Evolutionary conservation across 2,888 invertebrate species (phyloP).

Genomic region (Epinotia demarniana): DNA sequence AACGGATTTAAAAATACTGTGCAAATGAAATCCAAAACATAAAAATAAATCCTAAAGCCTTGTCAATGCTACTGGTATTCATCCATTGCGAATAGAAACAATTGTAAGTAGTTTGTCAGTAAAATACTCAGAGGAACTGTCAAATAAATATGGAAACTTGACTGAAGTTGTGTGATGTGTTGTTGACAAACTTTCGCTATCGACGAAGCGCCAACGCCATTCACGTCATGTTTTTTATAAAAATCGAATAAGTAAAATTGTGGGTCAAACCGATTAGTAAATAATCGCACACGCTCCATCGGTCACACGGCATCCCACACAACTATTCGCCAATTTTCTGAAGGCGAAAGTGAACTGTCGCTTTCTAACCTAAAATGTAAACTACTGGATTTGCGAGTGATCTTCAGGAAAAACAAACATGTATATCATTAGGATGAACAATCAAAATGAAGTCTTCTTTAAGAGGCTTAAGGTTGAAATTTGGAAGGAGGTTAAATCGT

Average conservation of each 20-base stretch:
- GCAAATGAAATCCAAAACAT: slow-evolving; percentile 8
- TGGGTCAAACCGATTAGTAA: slow-evolving; percentile 44
- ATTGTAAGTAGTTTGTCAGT: too few relatives aligned
- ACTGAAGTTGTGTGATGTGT: neutral
- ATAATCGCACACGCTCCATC: slow-evolving; percentile 40
- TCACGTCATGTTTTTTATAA: slow-evolving; percentile 29
- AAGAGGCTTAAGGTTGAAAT: neutral
- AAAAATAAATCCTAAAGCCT: neutral
- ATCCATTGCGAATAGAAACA: neutral
- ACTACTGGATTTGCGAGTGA: slow-evolving; percentile 40
- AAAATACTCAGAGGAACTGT: neutral
- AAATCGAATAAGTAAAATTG: slow-evolving; percentile 25
- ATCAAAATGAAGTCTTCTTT: slow-evolving; percentile 5
- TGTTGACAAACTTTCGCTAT: slow-evolving; percentile 40
- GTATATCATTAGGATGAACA: neutral
- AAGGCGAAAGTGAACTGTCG: slow-evolving; percentile 70
- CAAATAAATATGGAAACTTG: neutral
- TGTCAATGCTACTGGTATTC: neutral
- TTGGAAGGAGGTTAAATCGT: neutral
- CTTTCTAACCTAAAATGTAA: slow-evolving; percentile 66
- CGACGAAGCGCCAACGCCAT: slow-evolving; percentile 30
- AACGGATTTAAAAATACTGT: neutral
- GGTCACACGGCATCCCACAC: slow-evolving; percentile 42
- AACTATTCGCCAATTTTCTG: slow-evolving; percentile 49
- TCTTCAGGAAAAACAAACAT: slow-evolving; percentile 19